Base-by-base conservation (phyloP, 2,888 invertebrate genomes). In the Anodontia alba region DNA sequence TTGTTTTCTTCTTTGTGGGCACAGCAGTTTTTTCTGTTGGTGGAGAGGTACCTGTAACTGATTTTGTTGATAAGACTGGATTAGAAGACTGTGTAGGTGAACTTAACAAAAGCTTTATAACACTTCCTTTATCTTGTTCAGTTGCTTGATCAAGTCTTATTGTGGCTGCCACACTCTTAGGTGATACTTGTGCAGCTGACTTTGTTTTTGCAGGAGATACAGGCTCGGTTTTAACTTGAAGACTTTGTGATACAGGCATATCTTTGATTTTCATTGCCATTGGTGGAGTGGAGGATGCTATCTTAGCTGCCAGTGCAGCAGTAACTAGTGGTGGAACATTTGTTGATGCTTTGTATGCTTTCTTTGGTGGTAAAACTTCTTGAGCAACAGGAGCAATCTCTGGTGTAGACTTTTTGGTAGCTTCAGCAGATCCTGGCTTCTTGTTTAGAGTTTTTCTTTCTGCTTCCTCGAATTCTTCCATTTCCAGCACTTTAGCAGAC, bases 401-500 rank as follows among this genome's bases (percentile, higher is more conserved):
- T n/a, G 36, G 36, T 15, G 29, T 46, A 15, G 78, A 67, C 17
- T 74, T 67, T 33, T 66, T 66, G 5, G 49, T n/a, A 33, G 62
- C 20, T 33, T 62, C 62, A 33, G 62, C 33, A 5, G 33, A 15
- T 33, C 23, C 33, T 33, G 62, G 31, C 71, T 89, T 90, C 70
- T 91, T 90, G 10, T 76, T 78, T 17, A 80, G 79, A 73, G 89
- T 88, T 43, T 90, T 91, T 76, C 90, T 90, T 76, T 93, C 93
- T 54, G 90, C 90, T 75, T 93, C 92, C 74, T 92, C 93, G 88
- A 91, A 91, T 80, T 94, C 98, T 93, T 98, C 98, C 95, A 98
- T 99, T 94, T 98, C 99, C 95, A 98, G 96, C 62, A 99, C 95
- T 94, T 99, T 98, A 0, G 98, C 98, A 26, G 98, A 98, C 95